Percentiles rank a stretch among this genome's conserved stretches.
These are phyloP conservation scores for Hippocampus zosterae DNA, from an alignment of 2,113 vertebrate species.

Conservation along the genomic window DNA sequence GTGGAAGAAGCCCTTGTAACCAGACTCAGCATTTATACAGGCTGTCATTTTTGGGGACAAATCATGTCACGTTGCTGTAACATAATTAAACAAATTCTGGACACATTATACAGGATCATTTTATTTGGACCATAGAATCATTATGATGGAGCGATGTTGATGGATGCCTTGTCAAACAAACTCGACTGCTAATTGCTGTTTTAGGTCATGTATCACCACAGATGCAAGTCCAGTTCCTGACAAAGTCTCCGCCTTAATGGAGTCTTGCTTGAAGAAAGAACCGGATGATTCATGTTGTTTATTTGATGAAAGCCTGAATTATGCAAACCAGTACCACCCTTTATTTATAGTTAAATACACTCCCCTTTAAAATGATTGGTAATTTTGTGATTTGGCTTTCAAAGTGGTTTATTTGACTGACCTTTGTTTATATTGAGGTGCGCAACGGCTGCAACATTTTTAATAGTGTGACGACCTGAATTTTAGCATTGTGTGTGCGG, in stretches of 20 bases:
- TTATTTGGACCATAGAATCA: background rate
- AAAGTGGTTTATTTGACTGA: constrained; percentile 11
- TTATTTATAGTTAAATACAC: background rate
- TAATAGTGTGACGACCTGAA: background rate
- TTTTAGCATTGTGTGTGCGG: background rate
- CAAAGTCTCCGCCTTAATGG: background rate
- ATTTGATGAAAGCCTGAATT: background rate
- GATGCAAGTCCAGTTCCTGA: background rate
- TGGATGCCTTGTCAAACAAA: too few relatives aligned
- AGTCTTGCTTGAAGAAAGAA: background rate
- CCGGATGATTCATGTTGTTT: background rate
- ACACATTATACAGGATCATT: background rate
- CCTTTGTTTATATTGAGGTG: constrained; percentile 12
- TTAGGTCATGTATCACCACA: background rate
- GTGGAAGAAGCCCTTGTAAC: too few relatives aligned
- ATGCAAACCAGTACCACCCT: background rate
- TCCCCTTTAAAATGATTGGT: background rate
- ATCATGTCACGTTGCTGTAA: too few relatives aligned
- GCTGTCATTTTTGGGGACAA: too few relatives aligned
- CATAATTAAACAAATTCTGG: background rate
- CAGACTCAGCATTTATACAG: too few relatives aligned
- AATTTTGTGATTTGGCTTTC: background rate
- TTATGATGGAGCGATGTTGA: too few relatives aligned
- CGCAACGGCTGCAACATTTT: background rate
- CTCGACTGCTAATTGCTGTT: background rate